Percentiles rank a stretch among this genome's conserved stretches.
phyloP scores from a whole-genome alignment of 2,888 invertebrate species.

The Epinotia ramella region DNA sequence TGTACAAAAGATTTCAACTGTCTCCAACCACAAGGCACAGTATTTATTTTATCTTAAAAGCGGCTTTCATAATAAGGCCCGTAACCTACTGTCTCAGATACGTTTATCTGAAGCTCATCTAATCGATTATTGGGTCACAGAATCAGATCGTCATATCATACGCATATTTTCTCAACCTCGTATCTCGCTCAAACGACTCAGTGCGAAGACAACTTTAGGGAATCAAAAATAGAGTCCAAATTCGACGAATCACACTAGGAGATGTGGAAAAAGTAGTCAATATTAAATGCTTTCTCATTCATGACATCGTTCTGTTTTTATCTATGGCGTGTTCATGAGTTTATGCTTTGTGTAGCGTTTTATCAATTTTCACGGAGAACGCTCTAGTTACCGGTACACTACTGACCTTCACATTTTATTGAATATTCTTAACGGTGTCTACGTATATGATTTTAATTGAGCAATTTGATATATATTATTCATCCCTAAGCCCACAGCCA shows the following conservation, averaged over 20 bases:
- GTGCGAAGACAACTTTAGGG: neutral
- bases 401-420: slow-evolving; percentile 37
- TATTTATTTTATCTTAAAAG: neutral
- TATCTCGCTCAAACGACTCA: neutral
- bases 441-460: neutral
- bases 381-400: slow-evolving; percentile 22
- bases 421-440: slow-evolving; percentile 8
- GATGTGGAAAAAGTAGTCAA: neutral
- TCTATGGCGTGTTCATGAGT: slow-evolving; percentile 27
- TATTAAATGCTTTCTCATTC: slow-evolving; percentile 41
- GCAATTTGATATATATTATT: no score
- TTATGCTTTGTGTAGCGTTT: slow-evolving; percentile 8
- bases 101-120: slow-evolving; percentile 25
- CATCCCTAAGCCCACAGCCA: no score
- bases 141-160: slow-evolving; percentile 24
- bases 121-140: slow-evolving; percentile 38
- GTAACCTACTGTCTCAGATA: slow-evolving; percentile 31
- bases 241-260: no score
- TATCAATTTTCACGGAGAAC: slow-evolving; percentile 29
- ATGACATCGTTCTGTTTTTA: slow-evolving; percentile 33
- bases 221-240: neutral
- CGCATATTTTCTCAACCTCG: neutral
- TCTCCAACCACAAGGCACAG: neutral
- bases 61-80: neutral
- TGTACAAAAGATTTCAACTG: neutral